Conservation (phyloP, 2,797 vertebrate species). For the Phoeniculus purpureus region DNA sequence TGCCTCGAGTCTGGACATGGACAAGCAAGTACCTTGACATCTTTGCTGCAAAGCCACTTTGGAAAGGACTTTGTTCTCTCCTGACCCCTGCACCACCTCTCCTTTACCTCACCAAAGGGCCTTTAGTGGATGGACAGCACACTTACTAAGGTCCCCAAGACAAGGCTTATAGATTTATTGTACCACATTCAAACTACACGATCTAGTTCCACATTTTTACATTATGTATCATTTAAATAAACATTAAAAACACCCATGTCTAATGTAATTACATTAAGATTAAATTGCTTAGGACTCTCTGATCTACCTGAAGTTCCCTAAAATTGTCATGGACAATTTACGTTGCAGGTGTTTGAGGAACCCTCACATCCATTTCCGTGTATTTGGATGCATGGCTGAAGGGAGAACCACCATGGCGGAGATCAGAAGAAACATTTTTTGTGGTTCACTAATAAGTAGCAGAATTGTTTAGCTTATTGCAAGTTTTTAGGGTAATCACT, state of each 20-base stretch:
- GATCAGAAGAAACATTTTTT: not conserved
- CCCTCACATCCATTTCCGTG: not conserved
- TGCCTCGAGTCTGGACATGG: not conserved
- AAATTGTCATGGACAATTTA: not conserved
- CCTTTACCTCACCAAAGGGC: not conserved
- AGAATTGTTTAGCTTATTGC: not conserved
- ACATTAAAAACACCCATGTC: not conserved
- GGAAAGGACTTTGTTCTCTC: not conserved
- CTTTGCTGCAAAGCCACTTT: not conserved
- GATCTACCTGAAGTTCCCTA: not conserved
- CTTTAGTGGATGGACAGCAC: not conserved
- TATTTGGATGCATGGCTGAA: not conserved
- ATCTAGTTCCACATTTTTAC: not conserved
- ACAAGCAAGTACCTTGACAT: not conserved
- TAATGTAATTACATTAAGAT: not conserved
- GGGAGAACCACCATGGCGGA: not conserved
- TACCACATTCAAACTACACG: not conserved
- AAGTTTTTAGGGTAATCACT: not conserved
- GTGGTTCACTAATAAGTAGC: not conserved
- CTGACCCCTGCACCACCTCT: not conserved
- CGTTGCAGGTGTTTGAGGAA: not conserved
- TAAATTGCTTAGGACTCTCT: not conserved
- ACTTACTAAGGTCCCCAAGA: not conserved
- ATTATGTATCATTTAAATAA: not conserved
- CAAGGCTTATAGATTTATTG: not conserved